Evolutionary conservation across 2,888 invertebrate species (phyloP).

Genomic region (Caenorhabditis zanzibari): DNA sequence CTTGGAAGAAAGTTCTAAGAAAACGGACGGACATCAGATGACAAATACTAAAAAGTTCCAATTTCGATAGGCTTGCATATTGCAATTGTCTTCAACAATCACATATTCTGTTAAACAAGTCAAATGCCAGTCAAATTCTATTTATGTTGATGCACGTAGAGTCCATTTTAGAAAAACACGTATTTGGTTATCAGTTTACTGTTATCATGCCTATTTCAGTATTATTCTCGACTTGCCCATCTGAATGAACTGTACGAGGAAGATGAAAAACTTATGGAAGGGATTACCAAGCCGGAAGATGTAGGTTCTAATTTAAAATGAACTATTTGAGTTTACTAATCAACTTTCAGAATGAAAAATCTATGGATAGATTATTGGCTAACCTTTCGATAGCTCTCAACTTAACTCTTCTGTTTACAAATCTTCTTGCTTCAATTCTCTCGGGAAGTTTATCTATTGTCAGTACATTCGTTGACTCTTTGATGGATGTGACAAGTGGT

Average conservation of each 20-base stretch:
- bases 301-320: conserved; percentile 9
- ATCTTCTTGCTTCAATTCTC: conserved; percentile 84
- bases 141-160: conserved; percentile 25
- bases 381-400: conserved; percentile 77
- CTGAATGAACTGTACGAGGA: conserved; percentile 69
- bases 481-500: conserved; percentile 85
- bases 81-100: too few species aligned
- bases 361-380: conserved; percentile 75
- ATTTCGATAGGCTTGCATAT: too few species aligned
- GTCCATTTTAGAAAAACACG: conserved; percentile 28
- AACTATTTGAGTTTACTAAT: not conserved
- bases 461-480: conserved; percentile 85
- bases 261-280: conserved; percentile 67
- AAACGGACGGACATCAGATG: too few species aligned
- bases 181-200: conserved; percentile 23
- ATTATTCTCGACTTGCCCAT: conserved; percentile 65
- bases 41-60: too few species aligned
- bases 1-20: too few species aligned
- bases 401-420: conserved; percentile 77
- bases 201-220: conserved; percentile 62
- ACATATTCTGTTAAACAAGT: not conserved
- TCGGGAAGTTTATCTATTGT: conserved; percentile 85
- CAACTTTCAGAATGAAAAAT: conserved; percentile 63
- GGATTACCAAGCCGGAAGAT: conserved; percentile 53
- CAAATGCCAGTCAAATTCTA: not conserved